Percentiles rank a stretch among this genome's conserved stretches.
Evolutionary conservation across 2,113 vertebrate species (phyloP).

Genomic region (Amphiprion percula): DNA sequence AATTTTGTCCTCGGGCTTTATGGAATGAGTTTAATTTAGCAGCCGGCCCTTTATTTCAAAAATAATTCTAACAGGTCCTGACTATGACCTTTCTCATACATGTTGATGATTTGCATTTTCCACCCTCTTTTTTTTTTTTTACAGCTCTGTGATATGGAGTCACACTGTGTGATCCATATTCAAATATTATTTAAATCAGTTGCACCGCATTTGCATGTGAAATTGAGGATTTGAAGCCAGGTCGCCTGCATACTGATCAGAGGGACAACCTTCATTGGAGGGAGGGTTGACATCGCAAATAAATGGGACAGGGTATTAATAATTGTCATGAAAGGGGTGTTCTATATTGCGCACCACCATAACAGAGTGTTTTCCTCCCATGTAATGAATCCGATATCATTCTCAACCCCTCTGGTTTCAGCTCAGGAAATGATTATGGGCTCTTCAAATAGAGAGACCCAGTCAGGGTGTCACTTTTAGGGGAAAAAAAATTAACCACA

Average conservation of each 20-base stretch:
- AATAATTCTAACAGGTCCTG: conserved; percentile 72
- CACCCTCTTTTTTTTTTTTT: conserved; percentile 59
- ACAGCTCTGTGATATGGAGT: conserved; percentile 73
- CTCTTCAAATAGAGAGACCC: conserved; percentile 46
- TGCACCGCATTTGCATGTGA: conserved; percentile 82
- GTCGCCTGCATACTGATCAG: conserved; percentile 83
- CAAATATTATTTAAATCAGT: conserved; percentile 86
- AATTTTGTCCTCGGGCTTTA: conserved; percentile 61
- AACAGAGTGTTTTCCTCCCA: conserved; percentile 41
- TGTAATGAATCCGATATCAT: conserved; percentile 72
- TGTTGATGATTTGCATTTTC: conserved; percentile 79
- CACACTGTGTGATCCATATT: conserved; percentile 84
- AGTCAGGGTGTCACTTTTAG: conserved; percentile 36
- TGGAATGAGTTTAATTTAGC: conserved; percentile 71
- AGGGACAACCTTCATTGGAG: conserved; percentile 72
- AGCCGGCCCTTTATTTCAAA: conserved; percentile 69
- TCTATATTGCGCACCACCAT: conserved; percentile 51
- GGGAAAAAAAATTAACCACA: conserved; percentile 24
- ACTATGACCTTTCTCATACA: conserved; percentile 80
- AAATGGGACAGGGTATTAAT: conserved; percentile 69
- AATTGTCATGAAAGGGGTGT: conserved; percentile 63
- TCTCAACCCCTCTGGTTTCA: conserved; percentile 49
- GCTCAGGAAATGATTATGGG: conserved; percentile 54
- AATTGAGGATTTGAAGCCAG: conserved; percentile 85
- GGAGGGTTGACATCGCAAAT: conserved; percentile 74